phyloP scores from a whole-genome alignment of 1,140 invertebrate species.

The Neotoxoptera formosana region DNA sequence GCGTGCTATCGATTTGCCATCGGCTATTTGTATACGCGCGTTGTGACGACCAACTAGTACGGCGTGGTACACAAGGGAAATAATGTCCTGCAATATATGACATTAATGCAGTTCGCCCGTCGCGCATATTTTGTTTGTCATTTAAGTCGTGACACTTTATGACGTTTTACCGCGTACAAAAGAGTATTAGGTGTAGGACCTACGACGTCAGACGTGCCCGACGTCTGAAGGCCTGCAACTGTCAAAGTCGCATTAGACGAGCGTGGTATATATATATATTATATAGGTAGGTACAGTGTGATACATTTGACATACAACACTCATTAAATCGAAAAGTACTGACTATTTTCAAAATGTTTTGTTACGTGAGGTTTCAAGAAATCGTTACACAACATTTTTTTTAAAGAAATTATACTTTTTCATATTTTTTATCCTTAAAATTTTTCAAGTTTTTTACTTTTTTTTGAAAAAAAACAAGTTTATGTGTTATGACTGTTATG shows the following conservation, averaged over 20 bases:
- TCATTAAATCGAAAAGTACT: too few relatives aligned
- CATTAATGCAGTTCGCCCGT: background rate
- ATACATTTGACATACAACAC: too few relatives aligned
- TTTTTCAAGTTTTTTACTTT: too few relatives aligned
- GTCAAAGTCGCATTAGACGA: background rate
- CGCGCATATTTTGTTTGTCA: background rate
- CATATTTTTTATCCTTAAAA: too few relatives aligned
- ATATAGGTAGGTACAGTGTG: too few relatives aligned
- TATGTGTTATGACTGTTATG: too few relatives aligned
- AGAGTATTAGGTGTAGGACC: background rate
- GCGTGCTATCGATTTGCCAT: background rate
- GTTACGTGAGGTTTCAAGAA: too few relatives aligned
- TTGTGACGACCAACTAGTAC: background rate
- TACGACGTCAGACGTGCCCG: background rate
- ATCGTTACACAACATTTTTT: too few relatives aligned
- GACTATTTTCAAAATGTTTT: too few relatives aligned
- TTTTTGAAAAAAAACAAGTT: too few relatives aligned
- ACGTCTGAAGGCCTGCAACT: background rate
- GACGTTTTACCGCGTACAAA: background rate
- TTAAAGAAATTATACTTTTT: too few relatives aligned
- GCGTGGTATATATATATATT: background rate
- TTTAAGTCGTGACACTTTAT: background rate
- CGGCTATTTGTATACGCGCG: background rate
- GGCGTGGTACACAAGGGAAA: background rate
- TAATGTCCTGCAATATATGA: background rate